Base-by-base conservation (phyloP, 2,888 invertebrate genomes). In the Tipula confusa region DNA sequence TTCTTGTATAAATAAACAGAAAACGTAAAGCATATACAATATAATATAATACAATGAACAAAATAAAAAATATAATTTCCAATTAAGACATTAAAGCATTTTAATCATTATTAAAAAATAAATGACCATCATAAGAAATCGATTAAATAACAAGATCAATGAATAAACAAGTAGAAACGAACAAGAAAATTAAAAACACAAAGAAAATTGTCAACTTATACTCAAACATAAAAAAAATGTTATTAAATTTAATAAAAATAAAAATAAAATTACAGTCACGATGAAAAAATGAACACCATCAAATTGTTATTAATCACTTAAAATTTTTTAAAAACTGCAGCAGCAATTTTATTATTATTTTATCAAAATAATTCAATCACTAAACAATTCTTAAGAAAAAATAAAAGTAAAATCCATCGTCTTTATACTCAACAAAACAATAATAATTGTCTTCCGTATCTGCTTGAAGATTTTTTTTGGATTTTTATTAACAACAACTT, bases 31-130 rank as follows among this genome's bases (percentile, higher is more conserved):
- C n/a, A n/a, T n/a, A n/a, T n/a, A n/a, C n/a, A n/a, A n/a, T n/a
- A n/a, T n/a, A n/a, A n/a, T n/a, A n/a, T n/a, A 64, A 64, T 64
- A 24, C 24, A 64, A 64, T 64, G 24, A 64, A 64, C 9, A 64
- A 64, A 9, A 64, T 7, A 24, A 24, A 33, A 33, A 24, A 38
- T 13, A 64, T 18, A 3, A 64, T 24, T 64, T 64, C 64, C 64
- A 64, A 64, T 64, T 64, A 64, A 64, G 64, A 64, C 64, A 64
- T 64, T 64, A 64, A 64, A 64, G 24, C 64, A 64, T 64, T 64
- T 64, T 64, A 64, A 64, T 64, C 64, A 64, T 64, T 64, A n/a
- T n/a, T 64, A 64, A 64, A 64, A 64, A 43, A 43, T 43, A 43
- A 43, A 64, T 24, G 24, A 24, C 24, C 64, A 64, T 64, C 64